Conservation (phyloP, 2,113 vertebrate genomes). For the Pardalotus punctatus region DNA sequence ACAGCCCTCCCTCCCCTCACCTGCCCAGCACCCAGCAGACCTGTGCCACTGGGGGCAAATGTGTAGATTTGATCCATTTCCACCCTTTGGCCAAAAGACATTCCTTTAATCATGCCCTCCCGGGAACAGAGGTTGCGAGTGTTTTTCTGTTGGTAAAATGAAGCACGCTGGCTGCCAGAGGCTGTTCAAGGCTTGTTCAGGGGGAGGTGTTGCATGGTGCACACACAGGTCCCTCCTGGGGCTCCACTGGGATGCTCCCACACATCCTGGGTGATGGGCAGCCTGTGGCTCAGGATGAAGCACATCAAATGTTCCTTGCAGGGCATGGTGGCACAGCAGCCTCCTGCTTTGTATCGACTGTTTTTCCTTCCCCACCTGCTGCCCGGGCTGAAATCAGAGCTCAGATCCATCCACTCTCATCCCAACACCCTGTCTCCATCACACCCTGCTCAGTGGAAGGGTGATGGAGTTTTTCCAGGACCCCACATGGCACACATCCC, state of each 20-base stretch:
- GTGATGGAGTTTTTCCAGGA: neutral
- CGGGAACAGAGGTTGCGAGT: neutral
- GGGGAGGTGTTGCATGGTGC: accelerated
- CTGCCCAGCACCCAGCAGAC: neutral
- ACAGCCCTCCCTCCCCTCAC: conserved; percentile 3
- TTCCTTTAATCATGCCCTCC: neutral
- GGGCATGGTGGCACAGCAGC: accelerated
- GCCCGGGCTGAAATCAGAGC: neutral
- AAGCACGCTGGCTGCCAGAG: neutral
- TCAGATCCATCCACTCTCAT: neutral
- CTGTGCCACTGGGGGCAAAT: neutral
- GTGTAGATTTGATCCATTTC: neutral
- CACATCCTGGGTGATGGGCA: neutral
- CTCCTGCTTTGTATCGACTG: accelerated
- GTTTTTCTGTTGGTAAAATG: neutral
- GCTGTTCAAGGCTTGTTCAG: neutral
- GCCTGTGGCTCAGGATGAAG: neutral
- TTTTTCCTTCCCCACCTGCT: neutral
- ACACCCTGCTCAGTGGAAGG: neutral
- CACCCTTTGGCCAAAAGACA: neutral
- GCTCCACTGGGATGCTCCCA: neutral
- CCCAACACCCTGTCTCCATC: neutral
- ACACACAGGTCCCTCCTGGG: neutral
- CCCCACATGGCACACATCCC: neutral
- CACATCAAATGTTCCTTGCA: neutral